These are phyloP conservation scores for Festucalex cinctus DNA, from an alignment of 2,113 vertebrate species.

Conservation along the genomic window DNA sequence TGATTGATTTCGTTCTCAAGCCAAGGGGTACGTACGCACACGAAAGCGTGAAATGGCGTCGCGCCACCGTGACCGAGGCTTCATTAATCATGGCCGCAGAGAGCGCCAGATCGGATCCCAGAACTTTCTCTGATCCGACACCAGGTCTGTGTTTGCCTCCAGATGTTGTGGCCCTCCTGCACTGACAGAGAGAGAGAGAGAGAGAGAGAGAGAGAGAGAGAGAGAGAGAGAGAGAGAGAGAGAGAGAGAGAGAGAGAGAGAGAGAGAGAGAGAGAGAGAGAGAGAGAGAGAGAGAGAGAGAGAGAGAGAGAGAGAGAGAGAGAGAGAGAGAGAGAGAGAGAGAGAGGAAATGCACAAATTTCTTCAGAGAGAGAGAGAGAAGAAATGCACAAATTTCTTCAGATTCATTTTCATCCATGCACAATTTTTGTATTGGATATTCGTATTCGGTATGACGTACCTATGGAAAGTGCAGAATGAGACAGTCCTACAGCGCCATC, in stretches of 20 bases:
- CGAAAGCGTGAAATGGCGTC: slow-evolving; percentile 37
- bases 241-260: not conserved
- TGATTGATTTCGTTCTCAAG: not conserved
- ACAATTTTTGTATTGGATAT: no score
- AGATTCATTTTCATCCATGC: no score
- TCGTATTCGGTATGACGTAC: no score
- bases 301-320: not conserved
- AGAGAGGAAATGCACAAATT: no score
- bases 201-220: no score
- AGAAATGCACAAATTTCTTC: no score
- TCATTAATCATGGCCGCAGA: slow-evolving; percentile 62
- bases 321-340: no score
- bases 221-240: not conserved
- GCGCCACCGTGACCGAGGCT: slow-evolving; percentile 29
- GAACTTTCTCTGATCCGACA: slow-evolving; percentile 45
- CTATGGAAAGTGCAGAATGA: no score
- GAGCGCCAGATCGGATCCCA: slow-evolving; percentile 34
- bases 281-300: not conserved
- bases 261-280: not conserved
- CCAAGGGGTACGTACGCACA: slow-evolving; percentile 6
- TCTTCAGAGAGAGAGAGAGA: no score
- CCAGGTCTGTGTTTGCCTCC: slow-evolving; percentile 42
- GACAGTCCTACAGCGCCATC: no score
- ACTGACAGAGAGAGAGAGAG: no score
- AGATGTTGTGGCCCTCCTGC: slow-evolving; percentile 45